A percentile compares a stretch with the other conserved stretches of the same genome.
Evolutionary conservation across 2,113 vertebrate species (phyloP).

Genomic region (Eonycteris spelaea): DNA sequence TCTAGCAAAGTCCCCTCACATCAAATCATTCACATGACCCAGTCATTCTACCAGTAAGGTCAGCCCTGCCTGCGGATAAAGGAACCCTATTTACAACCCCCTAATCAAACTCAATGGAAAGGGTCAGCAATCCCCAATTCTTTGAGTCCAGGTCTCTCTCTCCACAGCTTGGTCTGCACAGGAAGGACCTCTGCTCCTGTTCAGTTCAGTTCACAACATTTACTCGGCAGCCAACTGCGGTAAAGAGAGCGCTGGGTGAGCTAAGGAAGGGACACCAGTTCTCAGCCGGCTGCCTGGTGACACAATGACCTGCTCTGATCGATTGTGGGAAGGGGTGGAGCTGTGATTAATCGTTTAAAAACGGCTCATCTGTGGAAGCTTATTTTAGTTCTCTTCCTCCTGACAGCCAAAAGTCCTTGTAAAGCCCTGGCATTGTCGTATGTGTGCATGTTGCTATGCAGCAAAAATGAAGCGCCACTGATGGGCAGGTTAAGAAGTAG

Average conservation of each 20-base stretch:
- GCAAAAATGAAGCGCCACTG: not conserved
- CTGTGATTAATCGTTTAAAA: not conserved
- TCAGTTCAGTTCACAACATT: not conserved
- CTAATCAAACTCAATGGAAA: not conserved
- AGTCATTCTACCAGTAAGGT: not conserved
- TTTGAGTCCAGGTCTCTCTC: not conserved
- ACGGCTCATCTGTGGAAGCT: not conserved
- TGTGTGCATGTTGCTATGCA: accelerated
- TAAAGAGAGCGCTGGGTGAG: not conserved
- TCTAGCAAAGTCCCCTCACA: not conserved
- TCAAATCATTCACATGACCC: not conserved
- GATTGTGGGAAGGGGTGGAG: not conserved
- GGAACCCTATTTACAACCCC: accelerated
- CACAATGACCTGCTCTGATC: not conserved
- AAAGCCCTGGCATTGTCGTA: not conserved
- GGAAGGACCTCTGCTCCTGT: not conserved
- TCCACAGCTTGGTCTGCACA: not conserved
- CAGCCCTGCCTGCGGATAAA: not conserved
- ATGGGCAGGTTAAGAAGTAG: not conserved
- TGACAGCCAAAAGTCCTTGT: not conserved
- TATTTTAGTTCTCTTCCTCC: not conserved
- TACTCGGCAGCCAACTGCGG: not conserved
- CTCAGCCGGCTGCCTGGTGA: not conserved
- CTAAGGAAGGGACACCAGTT: not conserved
- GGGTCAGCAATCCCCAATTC: not conserved